Conservation (phyloP, 2,888 invertebrate genomes). For the Carcina quercana region DNA sequence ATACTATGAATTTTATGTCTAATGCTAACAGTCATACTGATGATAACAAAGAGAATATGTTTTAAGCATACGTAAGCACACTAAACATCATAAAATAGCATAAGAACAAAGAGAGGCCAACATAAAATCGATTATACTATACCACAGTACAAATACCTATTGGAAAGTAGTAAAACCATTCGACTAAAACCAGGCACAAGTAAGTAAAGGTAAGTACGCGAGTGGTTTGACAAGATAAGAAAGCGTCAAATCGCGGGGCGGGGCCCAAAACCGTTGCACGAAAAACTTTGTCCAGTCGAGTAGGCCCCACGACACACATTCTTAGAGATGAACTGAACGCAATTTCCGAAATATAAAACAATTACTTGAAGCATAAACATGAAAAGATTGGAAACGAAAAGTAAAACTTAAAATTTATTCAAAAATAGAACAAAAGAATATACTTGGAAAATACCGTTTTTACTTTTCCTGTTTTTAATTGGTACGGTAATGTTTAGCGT, state of each 20-base stretch:
- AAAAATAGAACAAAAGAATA: neutral
- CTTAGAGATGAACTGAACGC: too few relatives aligned
- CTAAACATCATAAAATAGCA: too few relatives aligned
- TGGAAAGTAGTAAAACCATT: constrained; percentile 19
- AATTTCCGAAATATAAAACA: too few relatives aligned
- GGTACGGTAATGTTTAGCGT: too few relatives aligned
- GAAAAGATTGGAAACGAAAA: too few relatives aligned
- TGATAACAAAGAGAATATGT: too few relatives aligned
- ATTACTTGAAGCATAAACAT: too few relatives aligned
- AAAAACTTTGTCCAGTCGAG: constrained; percentile 22
- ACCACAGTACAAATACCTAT: neutral
- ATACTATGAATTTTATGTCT: too few relatives aligned
- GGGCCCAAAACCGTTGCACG: constrained; percentile 25
- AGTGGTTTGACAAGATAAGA: constrained; percentile 38
- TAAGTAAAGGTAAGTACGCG: constrained; percentile 29
- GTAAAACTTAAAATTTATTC: neutral
- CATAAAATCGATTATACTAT: constrained; percentile 1
- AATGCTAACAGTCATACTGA: too few relatives aligned
- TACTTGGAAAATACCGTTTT: too few relatives aligned
- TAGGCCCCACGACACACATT: constrained; percentile 30
- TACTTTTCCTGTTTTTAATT: too few relatives aligned
- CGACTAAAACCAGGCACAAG: constrained; percentile 24
- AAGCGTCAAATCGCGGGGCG: constrained; percentile 36
- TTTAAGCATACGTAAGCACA: too few relatives aligned
- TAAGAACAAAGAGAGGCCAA: constrained; percentile 1